phyloP scores from a whole-genome alignment of 2,888 invertebrate genomes.

The Drosophila nigricruria region DNA sequence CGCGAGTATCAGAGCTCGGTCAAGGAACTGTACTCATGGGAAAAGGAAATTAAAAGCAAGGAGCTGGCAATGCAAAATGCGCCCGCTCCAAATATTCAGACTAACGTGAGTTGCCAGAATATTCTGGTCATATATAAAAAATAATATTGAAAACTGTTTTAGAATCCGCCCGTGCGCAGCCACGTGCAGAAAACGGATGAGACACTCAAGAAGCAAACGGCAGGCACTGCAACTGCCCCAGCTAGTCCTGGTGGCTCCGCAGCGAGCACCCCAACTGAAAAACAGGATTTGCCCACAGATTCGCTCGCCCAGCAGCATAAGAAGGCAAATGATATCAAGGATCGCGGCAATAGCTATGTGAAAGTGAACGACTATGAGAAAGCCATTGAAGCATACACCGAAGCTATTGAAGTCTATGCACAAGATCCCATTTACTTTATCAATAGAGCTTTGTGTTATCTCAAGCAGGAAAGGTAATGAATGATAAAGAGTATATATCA shows the following conservation, averaged over 20 bases:
- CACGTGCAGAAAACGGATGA: constrained; percentile 35
- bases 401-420: constrained; percentile 93
- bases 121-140: not conserved
- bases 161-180: constrained; percentile 71
- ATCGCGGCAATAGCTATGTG: constrained; percentile 92
- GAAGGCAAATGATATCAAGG: constrained; percentile 82
- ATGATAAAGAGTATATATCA: too few species aligned
- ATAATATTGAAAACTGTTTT: not conserved
- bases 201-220: constrained; percentile 3
- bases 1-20: constrained; percentile 75
- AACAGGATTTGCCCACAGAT: constrained; percentile 66
- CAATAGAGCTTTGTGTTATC: constrained; percentile 94
- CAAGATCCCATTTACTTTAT: constrained; percentile 93
- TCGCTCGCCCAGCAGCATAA: constrained; percentile 67
- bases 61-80: constrained; percentile 73
- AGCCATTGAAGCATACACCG: constrained; percentile 94
- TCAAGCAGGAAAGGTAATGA: constrained; percentile 91
- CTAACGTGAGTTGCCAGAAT: constrained; percentile 46
- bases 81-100: constrained; percentile 41
- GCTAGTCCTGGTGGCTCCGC: constrained; percentile 45
- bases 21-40: constrained; percentile 83
- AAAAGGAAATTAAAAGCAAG: constrained; percentile 83
- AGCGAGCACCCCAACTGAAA: constrained; percentile 71
- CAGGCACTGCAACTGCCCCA: not conserved
- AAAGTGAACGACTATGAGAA: constrained; percentile 92